Conservation (phyloP, 2,797 vertebrate species). For the Poecilia wingei region DNA sequence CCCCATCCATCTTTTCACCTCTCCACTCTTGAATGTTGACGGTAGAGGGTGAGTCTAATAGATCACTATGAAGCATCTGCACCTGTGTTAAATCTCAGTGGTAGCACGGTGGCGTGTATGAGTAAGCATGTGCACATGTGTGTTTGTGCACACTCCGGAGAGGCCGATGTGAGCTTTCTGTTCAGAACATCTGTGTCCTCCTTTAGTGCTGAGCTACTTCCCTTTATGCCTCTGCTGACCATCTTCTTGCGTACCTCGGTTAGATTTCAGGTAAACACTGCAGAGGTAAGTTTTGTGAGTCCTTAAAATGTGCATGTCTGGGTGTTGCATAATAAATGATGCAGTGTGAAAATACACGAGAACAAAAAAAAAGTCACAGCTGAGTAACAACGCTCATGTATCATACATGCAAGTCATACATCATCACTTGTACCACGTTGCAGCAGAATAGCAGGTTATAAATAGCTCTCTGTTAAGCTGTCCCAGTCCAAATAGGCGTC, state of each 20-base stretch:
- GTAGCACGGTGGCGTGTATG: constrained; percentile 35
- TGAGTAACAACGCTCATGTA: constrained; percentile 22
- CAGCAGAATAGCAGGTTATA: constrained; percentile 56
- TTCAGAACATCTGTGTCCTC: constrained; percentile 75
- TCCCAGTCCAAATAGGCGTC: constrained; percentile 60
- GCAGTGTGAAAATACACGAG: neutral
- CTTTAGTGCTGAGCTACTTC: constrained; percentile 61
- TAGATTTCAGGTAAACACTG: constrained; percentile 3
- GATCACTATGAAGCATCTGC: constrained; percentile 78
- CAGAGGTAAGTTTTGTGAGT: neutral
- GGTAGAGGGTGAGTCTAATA: constrained; percentile 75
- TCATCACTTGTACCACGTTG: constrained; percentile 49
- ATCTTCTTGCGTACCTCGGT: constrained; percentile 17
- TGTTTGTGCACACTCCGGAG: constrained; percentile 43
- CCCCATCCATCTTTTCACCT: constrained; percentile 67
- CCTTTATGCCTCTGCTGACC: constrained; percentile 24
- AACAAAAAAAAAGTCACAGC: constrained; percentile 1
- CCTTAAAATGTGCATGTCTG: constrained; percentile 4
- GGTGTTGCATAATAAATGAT: constrained; percentile 20
- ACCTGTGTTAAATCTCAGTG: constrained; percentile 77
- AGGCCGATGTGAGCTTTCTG: constrained; percentile 53
- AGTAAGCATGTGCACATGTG: constrained; percentile 21
- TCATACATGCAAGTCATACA: constrained; percentile 39
- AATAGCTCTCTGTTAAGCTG: constrained; percentile 52
- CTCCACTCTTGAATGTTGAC: constrained; percentile 71